phyloP scores from a whole-genome alignment of 2,113 vertebrate species.

The Zosterops borbonicus region DNA sequence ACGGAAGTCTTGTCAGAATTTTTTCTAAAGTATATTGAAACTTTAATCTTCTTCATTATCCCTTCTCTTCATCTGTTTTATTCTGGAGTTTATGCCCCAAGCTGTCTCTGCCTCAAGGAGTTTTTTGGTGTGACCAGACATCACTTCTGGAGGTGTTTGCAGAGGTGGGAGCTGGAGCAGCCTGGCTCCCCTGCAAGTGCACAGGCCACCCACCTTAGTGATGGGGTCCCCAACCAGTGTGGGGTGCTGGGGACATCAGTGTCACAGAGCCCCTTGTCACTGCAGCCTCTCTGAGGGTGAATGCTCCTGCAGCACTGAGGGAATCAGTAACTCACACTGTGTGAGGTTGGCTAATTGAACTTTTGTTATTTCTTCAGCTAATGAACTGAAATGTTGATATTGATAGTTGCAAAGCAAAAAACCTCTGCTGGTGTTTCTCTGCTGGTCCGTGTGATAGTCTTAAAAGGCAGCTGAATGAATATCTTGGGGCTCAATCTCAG shows the following conservation, averaged over 20 bases:
- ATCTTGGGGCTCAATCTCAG: background rate
- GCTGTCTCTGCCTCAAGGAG: background rate
- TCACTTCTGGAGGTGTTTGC: background rate
- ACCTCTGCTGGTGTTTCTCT: background rate
- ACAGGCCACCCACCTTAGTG: background rate
- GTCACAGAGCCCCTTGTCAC: background rate
- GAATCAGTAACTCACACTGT: background rate
- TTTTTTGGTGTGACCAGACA: background rate
- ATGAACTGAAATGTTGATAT: background rate
- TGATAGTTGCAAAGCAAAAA: background rate
- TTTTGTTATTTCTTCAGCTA: background rate
- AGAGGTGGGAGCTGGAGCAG: background rate
- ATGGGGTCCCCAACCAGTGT: background rate
- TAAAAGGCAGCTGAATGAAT: background rate
- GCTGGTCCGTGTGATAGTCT: background rate
- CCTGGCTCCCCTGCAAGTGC: background rate
- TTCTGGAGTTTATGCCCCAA: background rate
- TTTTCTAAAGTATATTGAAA: background rate
- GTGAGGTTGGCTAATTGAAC: background rate
- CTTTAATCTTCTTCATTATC: background rate
- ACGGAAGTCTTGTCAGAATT: background rate
- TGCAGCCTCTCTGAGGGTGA: background rate
- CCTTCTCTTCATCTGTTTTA: background rate
- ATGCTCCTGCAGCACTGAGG: background rate
- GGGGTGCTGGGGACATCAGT: background rate